Percentiles rank a stretch among this genome's conserved stretches.
Conservation (phyloP, 2,113 vertebrate species). For the Takifugu flavidus region DNA sequence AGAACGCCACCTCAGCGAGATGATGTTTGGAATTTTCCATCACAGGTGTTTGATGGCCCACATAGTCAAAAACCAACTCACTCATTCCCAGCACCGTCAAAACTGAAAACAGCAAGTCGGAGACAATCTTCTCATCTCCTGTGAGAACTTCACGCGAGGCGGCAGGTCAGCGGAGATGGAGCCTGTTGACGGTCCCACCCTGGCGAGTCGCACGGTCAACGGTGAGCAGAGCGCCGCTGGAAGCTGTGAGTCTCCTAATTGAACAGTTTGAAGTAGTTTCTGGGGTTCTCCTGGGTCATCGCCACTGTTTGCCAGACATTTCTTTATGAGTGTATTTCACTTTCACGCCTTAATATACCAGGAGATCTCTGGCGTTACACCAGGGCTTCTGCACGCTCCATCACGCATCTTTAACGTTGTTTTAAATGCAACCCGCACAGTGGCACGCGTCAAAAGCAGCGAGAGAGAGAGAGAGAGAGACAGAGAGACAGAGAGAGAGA, state of each 20-base stretch:
- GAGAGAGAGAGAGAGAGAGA: slow-evolving; percentile 22
- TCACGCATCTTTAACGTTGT: slow-evolving; percentile 6
- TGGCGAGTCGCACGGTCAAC: not conserved
- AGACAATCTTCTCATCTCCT: slow-evolving; percentile 14
- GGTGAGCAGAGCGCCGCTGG: slow-evolving; percentile 29
- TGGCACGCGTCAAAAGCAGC: slow-evolving; percentile 41
- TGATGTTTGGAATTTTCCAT: slow-evolving; percentile 44
- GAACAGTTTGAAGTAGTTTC: slow-evolving; percentile 23
- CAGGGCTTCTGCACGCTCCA: not conserved
- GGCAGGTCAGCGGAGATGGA: slow-evolving; percentile 22
- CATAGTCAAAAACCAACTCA: slow-evolving; percentile 46
- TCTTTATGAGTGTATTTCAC: no score
- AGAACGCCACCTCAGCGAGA: slow-evolving; percentile 3
- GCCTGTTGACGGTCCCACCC: slow-evolving; percentile 18
- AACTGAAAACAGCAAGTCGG: slow-evolving; percentile 1
- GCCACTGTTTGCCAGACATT: not conserved
- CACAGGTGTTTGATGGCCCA: slow-evolving; percentile 62
- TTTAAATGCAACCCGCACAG: slow-evolving; percentile 52
- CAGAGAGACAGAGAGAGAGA: no score
- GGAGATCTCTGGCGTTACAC: not conserved
- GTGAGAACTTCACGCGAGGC: slow-evolving; percentile 8
- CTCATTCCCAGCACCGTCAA: slow-evolving; percentile 7
- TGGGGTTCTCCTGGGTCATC: not conserved
- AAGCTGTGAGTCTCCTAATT: slow-evolving; percentile 10
- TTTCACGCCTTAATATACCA: not conserved